phyloP scores from a whole-genome alignment of 2,888 invertebrate species.

The Koerneria pararmatus region DNA sequence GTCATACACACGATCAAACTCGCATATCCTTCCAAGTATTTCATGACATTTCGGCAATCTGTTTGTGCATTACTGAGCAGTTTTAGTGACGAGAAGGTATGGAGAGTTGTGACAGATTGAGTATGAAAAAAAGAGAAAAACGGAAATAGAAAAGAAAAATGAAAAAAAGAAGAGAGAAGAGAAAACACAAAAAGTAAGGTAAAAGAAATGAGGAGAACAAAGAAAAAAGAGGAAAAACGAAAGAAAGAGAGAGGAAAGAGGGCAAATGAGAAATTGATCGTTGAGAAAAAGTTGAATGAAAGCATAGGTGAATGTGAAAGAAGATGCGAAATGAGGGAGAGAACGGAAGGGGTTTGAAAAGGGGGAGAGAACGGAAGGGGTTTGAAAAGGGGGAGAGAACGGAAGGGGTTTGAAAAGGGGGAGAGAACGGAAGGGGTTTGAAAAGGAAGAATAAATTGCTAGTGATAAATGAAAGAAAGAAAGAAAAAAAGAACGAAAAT shows the following conservation, averaged over 20 bases:
- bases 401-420: not conserved
- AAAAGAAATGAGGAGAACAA: not conserved
- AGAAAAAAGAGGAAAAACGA: conserved; percentile 18
- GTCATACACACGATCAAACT: no score
- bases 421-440: conserved; percentile 11
- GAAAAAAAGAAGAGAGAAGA: conserved; percentile 18
- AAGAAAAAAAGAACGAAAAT: conserved; percentile 6
- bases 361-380: not conserved
- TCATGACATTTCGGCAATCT: no score
- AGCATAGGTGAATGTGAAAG: no score
- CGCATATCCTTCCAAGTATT: no score
- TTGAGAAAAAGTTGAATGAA: conserved; percentile 18
- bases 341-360: not conserved
- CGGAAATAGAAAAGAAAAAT: conserved; percentile 10
- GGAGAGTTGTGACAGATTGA: no score
- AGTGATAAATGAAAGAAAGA: conserved; percentile 8
- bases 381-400: conserved; percentile 2
- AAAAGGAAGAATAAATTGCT: no score
- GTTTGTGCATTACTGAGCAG: no score
- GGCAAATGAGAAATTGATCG: conserved; percentile 14
- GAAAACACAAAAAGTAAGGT: not conserved
- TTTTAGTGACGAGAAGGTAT: no score
- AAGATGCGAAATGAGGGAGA: not conserved
- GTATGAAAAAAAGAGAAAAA: no score
- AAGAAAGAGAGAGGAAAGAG: conserved; percentile 9